Evolutionary conservation across 2,888 invertebrate genomes (phyloP), one percentile per base, ranked within the genome.

Genomic region (Tiliacea aurago): DNA sequence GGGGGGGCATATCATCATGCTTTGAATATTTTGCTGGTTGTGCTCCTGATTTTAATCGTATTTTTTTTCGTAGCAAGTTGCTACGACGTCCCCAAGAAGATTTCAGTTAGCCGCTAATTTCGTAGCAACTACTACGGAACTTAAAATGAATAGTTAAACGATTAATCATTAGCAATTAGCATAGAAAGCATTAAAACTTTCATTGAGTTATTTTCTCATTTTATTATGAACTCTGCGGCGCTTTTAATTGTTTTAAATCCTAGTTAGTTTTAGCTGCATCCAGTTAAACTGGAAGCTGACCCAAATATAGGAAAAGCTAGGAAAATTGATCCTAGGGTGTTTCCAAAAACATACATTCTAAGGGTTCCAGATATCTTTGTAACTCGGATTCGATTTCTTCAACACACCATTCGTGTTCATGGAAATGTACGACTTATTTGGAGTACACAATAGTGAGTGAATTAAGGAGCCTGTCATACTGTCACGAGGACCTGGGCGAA

Each of bases 401-500:
- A 61, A 6, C 65, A 51, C 65, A 58, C 56, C 37, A 63, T 65
- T 80, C 65, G 65, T 73, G 69, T 45, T 23, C n/a, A 55, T 37
- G 47, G 18, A 11, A 4, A 58, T 56, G 13, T 56, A 71, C 28
- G 73, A 80, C 70, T 69, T 77, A 75, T 81, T 82, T 73, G 59
- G 78, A 58, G 43, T 70, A 59, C 74, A 83, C 83, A 83, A 78
- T 83, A 63, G 71, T 68, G 51, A 70, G 53, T 73, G 66, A 73
- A 70, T 69, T 81, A 82, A 69, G 68, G 63, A 23, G 55, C 33
- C 59, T 76, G 82, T 78, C 70, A 51, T 10, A 49, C 56, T 82
- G 80, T 76, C 85, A 55, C 63, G 69, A 53, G 18, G 47, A 53
- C 82, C 59, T 71, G 73, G 59, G 71, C 66, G 43, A 47, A 71